Evolutionary conservation across 2,888 invertebrate species (phyloP), one percentile per base, ranked within the genome.

Genomic region (Cheilosia variabilis): DNA sequence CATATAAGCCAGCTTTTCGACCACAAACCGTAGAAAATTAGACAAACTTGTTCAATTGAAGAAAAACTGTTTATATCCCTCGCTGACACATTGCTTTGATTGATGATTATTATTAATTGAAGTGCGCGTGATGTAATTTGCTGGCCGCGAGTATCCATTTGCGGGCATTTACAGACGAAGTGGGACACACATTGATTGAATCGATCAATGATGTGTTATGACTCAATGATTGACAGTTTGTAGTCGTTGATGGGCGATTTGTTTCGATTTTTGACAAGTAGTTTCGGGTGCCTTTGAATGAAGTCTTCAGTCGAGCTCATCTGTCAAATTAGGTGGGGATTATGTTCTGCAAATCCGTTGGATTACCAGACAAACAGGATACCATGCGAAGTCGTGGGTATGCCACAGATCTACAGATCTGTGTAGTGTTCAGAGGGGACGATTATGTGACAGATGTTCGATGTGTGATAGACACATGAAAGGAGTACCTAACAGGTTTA

Each of bases 31-130:
- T 37, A 58, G 37, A 47, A 53, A 65, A 66, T 43, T 58, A 75
- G 65, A 47, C 37, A 53, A 60, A 60, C 58, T 63, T 76, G 60
- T 60, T 53, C 31, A 52, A 52, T 60, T 68, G 47, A 62, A 31
- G 17, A 60, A 37, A 50, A 53, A 62, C 22, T 57, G 47, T 69
- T 69, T 69, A 45, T 47, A 34, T 69, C 24, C 17, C 37, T 15
- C 4, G 6, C 34, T 37, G 69, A 69, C 57, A 69, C 53, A 24
- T 57, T 57, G 75, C 75, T 13, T 13, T 37, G 37, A 13, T 37
- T 65, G 65, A 57, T 41, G 57, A 65, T 50, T 57, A 69, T 75
- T 76, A 76, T 66, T 66, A 76, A 76, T 76, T 76, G 65, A 76
- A 58, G 66, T 58, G 57, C 66, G 41, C 50, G 52, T 76, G 66